Base-by-base conservation (phyloP, 2,797 vertebrate genomes). In the Silurus aristotelis region DNA sequence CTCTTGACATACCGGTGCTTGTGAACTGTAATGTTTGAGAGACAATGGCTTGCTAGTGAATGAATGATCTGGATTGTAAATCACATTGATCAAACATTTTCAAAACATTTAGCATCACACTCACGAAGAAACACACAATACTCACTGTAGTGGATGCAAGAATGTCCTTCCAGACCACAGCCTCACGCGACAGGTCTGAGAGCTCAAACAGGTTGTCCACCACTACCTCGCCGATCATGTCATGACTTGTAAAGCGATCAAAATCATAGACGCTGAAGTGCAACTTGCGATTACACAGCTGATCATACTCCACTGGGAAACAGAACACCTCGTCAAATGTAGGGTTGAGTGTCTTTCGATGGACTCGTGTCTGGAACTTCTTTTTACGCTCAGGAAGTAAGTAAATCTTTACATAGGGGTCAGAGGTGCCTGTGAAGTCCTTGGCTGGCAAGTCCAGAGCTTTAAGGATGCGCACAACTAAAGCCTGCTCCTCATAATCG, bases 191-290 rank as follows among this genome's bases (percentile, higher is more conserved):
- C 88, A 99, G 96, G 92, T 99, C 98, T 38, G 98, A 97, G 87
- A 97, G 96, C 95, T 99, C 98, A 91, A 99, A 99, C 91, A 99
- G 95, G 93, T 99, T 99, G 93, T 99, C 98, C 87, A 99, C 96
- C 92, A 98, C 96, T 89, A 99, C 98, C 94, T 99, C 98, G 10
- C 98, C 98, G 81, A 99, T 99, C 97, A 98, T 98, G 93, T 99
- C 98, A 89, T 99, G 98, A 91, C 98, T 97, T 89, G 97, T 99
- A 94, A 99, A 99, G 86, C 98, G 96, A 95, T 99, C 98, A 90
- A 99, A 99, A 95, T 99, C 98, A 90, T 97, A 99, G 80, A 99
- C 94, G 87, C 98, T 99, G 94, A 99, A 98, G 93, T 99, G 98
- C 88, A 99, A 94, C 93, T 98, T 98, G 89, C 97, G 96, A 93